Evolutionary conservation across 2,113 vertebrate species (phyloP).

Genomic region (Oncorhynchus mykiss): DNA sequence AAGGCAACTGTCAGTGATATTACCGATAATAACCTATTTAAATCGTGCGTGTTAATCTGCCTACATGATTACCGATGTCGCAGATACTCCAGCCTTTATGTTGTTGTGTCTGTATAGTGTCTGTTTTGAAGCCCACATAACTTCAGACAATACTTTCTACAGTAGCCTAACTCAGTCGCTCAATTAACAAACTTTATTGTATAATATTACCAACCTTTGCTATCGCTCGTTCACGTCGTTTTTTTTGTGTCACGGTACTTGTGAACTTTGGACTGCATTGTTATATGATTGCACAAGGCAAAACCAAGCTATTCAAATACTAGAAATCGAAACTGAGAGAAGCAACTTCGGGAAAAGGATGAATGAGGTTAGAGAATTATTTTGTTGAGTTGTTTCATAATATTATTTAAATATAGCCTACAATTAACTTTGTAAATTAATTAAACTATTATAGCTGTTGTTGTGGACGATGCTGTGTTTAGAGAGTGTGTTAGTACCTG

Average conservation of each 20-base stretch:
- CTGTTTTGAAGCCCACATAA: not conserved
- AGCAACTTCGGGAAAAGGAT: no score
- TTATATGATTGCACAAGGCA: conserved; percentile 34
- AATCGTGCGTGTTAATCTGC: no score
- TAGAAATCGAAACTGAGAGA: conserved; percentile 50
- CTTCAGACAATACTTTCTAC: not conserved
- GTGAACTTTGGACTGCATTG: conserved; percentile 28
- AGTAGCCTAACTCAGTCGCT: no score
- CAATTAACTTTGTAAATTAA: no score
- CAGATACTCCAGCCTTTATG: not conserved
- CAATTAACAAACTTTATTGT: no score
- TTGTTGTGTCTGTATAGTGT: not conserved
- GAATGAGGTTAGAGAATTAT: not conserved
- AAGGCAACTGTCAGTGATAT: no score
- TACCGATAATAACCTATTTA: no score
- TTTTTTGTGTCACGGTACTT: not conserved
- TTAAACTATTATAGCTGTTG: no score
- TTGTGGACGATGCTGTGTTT: no score
- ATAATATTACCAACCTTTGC: not conserved
- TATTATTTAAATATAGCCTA: no score
- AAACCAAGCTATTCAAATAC: not conserved
- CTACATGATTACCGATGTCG: not conserved
- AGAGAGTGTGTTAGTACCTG: no score
- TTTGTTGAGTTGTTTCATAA: not conserved
- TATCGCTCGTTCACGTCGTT: not conserved